Percentiles rank a stretch among this genome's conserved stretches.
Evolutionary conservation across 2,888 invertebrate genomes (phyloP).

Genomic region (Scaptomyza flava): DNA sequence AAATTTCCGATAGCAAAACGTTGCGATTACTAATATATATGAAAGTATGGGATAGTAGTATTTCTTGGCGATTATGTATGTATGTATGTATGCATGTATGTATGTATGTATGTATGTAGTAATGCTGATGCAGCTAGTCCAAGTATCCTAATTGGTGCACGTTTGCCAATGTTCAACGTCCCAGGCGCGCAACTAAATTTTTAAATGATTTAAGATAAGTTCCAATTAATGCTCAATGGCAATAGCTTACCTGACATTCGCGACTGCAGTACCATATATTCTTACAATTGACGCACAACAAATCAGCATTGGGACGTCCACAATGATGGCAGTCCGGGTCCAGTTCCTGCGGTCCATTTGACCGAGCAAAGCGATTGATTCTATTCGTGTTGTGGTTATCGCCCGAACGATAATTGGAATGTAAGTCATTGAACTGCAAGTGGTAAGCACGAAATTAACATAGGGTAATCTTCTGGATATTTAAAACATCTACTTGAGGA

Average conservation of each 20-base stretch:
- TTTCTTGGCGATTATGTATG: constrained; percentile 5
- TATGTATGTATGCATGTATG: constrained; percentile 2
- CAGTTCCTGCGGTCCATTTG: constrained; percentile 43
- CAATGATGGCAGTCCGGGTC: constrained; percentile 90
- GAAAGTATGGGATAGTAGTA: constrained; percentile 2
- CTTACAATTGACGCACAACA: constrained; percentile 95
- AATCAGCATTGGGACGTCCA: constrained; percentile 91
- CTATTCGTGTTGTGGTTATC: constrained; percentile 12
- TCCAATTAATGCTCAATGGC: neutral
- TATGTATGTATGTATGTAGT: constrained; percentile 42
- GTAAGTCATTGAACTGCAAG: constrained; percentile 37
- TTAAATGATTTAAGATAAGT: neutral
- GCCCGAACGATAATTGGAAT: constrained; percentile 49
- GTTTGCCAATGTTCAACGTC: constrained; percentile 77
- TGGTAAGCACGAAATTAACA: no score
- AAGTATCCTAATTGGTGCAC: constrained; percentile 44
- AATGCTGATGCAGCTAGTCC: constrained; percentile 49
- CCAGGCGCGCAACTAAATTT: constrained; percentile 92
- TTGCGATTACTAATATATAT: constrained; percentile 11
- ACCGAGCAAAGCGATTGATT: constrained; percentile 64
- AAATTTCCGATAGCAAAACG: constrained; percentile 25
- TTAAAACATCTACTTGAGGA: constrained; percentile 19
- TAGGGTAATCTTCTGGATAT: neutral
- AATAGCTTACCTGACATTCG: constrained; percentile 91
- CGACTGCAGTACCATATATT: constrained; percentile 98